phyloP scores from a whole-genome alignment of 2,113 vertebrate genomes.

The Hemiscyllium ocellatum region DNA sequence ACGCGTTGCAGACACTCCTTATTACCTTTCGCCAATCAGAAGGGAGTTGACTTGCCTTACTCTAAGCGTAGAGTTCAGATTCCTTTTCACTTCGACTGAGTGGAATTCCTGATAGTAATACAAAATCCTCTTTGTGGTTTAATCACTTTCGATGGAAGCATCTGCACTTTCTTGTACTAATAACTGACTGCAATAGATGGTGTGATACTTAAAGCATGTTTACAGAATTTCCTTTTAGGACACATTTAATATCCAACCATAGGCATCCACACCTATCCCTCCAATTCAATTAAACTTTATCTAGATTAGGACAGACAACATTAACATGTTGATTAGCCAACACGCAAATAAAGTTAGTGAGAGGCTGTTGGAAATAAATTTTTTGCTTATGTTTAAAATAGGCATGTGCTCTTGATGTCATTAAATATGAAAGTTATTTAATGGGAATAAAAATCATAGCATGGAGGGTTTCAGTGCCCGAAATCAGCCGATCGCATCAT shows the following conservation, averaged over 20 bases:
- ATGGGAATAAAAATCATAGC: neutral
- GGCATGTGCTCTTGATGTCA: neutral
- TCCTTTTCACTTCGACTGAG: neutral
- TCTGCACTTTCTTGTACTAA: neutral
- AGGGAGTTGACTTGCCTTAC: neutral
- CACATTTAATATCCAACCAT: neutral
- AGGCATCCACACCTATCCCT: neutral
- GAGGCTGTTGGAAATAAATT: neutral
- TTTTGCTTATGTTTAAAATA: neutral
- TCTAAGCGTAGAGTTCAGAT: neutral
- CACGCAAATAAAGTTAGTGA: neutral
- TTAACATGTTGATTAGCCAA: neutral
- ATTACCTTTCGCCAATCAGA: slow-evolving; percentile 8
- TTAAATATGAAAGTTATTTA: neutral
- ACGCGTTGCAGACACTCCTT: neutral
- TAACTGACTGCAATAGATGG: neutral
- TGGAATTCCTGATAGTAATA: neutral
- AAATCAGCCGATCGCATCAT: neutral
- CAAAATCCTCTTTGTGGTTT: neutral
- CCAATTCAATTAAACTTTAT: neutral
- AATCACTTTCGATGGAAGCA: neutral
- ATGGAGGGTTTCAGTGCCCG: neutral
- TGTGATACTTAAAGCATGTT: neutral
- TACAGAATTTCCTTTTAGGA: neutral
- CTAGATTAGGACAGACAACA: neutral